Evolutionary conservation across 2,113 vertebrate species (phyloP).

Genomic region (Sceloporus tristichus): DNA sequence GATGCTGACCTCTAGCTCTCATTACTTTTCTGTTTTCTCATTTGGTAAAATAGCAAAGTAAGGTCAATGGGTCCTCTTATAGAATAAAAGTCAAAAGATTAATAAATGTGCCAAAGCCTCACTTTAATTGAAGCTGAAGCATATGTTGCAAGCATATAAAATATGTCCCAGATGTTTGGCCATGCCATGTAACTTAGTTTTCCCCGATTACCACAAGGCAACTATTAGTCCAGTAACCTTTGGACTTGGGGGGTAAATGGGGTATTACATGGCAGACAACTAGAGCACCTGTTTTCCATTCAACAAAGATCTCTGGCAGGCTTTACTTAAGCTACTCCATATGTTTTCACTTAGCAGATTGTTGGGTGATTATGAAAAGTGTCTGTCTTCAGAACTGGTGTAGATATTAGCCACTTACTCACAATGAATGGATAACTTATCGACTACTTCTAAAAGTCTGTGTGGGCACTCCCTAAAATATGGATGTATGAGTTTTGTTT

Average conservation of each 20-base stretch:
- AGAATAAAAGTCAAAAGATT: conserved; percentile 85
- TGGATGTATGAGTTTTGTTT: conserved; percentile 25
- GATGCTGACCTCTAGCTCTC: conserved; percentile 76
- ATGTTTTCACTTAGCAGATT: conserved; percentile 93
- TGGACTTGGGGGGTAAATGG: conserved; percentile 91
- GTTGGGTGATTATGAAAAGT: conserved; percentile 91
- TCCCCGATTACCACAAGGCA: conserved; percentile 89
- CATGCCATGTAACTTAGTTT: conserved; percentile 80
- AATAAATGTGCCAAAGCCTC: conserved; percentile 97
- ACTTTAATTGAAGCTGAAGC: conserved; percentile 98
- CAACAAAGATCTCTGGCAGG: conserved; percentile 87
- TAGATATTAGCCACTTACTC: conserved; percentile 86
- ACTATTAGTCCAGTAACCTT: conserved; percentile 97
- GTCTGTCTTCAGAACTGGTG: conserved; percentile 88
- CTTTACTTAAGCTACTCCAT: conserved; percentile 84
- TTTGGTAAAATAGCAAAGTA: conserved; percentile 82
- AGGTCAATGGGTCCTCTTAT: conserved; percentile 84
- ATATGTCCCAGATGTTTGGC: conserved; percentile 93
- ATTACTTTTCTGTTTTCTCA: conserved; percentile 82
- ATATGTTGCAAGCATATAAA: conserved; percentile 93
- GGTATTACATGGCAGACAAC: conserved; percentile 91
- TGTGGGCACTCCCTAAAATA: conserved; percentile 44
- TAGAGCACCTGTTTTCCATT: conserved; percentile 97
- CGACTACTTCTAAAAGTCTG: conserved; percentile 80
- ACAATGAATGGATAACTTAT: conserved; percentile 81